A percentile compares a stretch with the other conserved stretches of the same genome.
Conservation (phyloP, 2,888 invertebrate genomes). For the Steinernema scapterisci region DNA sequence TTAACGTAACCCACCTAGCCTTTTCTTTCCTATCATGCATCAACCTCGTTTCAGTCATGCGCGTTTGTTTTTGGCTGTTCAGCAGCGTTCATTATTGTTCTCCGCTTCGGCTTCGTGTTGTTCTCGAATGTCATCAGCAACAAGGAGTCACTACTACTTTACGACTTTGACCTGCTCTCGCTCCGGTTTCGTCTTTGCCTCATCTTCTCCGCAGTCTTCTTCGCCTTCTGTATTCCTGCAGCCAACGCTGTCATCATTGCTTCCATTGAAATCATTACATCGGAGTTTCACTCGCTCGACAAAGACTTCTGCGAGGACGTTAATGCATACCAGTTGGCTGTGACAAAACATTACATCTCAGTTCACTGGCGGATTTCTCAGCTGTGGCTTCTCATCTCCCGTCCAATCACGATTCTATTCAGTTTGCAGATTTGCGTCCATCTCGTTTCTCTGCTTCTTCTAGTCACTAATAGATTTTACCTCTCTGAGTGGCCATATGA, state of each 20-base stretch:
- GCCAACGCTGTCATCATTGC: not conserved
- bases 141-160: not conserved
- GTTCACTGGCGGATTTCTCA: slow-evolving; percentile 1
- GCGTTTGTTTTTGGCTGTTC: not conserved
- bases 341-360: not conserved
- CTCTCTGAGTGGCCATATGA: slow-evolving; percentile 1
- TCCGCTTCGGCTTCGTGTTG: not conserved
- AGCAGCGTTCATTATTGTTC: not conserved
- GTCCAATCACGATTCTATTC: slow-evolving; percentile 1
- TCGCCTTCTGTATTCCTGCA: not conserved
- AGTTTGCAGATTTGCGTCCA: not conserved
- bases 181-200: not conserved
- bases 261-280: not conserved
- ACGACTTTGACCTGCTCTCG: not conserved
- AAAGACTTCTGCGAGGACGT: not conserved
- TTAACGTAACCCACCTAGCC: not conserved
- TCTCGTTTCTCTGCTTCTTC: not conserved
- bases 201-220: not conserved
- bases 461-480: not conserved
- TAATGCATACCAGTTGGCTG: not conserved
- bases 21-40: not conserved
- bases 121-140: not conserved
- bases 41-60: not conserved
- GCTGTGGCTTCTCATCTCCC: not conserved
- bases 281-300: not conserved